Conservation (phyloP, 1,140 invertebrate genomes). For the Zaprionus taronus region DNA sequence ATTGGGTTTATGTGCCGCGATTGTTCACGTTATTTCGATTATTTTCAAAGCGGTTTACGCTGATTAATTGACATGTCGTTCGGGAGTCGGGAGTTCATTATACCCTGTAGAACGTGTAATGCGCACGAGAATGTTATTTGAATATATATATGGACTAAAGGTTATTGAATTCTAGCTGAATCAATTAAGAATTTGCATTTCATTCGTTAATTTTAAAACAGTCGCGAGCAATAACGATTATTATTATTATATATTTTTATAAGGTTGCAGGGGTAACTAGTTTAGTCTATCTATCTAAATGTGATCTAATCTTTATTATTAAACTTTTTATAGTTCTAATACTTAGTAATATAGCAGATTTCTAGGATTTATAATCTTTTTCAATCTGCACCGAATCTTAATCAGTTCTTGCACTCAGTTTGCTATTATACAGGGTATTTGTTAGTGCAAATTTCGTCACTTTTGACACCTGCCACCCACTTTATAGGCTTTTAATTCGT, state of each 20-base stretch:
- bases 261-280: no score
- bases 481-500: slow-evolving; percentile 6
- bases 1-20: not conserved
- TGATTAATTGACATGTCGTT: slow-evolving; percentile 17
- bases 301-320: no score
- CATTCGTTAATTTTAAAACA: not conserved
- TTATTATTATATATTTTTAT: not conserved
- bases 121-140: not conserved
- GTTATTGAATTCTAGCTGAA: not conserved
- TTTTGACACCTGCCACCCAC: not conserved
- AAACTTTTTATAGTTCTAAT: no score
- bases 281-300: no score
- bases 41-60: slow-evolving; percentile 7
- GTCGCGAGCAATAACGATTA: not conserved
- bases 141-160: not conserved
- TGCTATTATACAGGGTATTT: not conserved
- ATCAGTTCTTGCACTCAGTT: not conserved
- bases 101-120: slow-evolving; percentile 7
- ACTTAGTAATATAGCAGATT: no score
- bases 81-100: not conserved
- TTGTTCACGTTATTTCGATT: not conserved
- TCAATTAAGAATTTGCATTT: not conserved
- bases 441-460: not conserved
- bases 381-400: no score
- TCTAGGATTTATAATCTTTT: not conserved